Conservation (phyloP, 2,888 invertebrate genomes). For the Julus scandinavius region DNA sequence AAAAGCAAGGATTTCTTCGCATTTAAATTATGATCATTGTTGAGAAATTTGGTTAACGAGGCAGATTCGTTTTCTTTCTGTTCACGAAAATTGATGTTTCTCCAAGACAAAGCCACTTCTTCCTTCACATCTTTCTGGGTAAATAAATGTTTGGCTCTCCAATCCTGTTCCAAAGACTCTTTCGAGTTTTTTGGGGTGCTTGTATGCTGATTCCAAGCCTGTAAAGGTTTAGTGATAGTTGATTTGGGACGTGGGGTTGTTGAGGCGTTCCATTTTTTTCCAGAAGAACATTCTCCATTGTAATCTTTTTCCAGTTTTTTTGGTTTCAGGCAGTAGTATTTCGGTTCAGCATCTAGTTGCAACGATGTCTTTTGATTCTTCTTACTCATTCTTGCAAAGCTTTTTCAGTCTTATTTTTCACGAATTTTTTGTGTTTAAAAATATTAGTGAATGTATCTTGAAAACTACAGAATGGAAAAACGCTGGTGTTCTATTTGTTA, state of each 20-base stretch:
- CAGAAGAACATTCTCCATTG: not conserved
- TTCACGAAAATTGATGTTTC: conserved; percentile 19
- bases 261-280: conserved; percentile 7
- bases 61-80: conserved; percentile 13
- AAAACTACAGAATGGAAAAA: not conserved
- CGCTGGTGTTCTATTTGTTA: not conserved
- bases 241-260: not conserved
- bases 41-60: not conserved
- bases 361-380: not conserved
- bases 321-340: not conserved
- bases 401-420: not conserved
- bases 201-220: not conserved
- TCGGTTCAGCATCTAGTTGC: not conserved
- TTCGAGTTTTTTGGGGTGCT: not conserved
- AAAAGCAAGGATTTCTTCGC: not conserved
- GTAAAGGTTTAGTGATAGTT: not conserved
- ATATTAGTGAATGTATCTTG: not conserved
- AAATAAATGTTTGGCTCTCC: not conserved
- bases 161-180: not conserved
- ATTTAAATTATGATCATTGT: not conserved
- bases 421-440: not conserved
- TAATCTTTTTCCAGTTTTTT: not conserved
- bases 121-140: not conserved
- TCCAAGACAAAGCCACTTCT: conserved; percentile 19
- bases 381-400: not conserved